Conservation (phyloP, 2,888 invertebrate genomes). For the Brachyptera risi region DNA sequence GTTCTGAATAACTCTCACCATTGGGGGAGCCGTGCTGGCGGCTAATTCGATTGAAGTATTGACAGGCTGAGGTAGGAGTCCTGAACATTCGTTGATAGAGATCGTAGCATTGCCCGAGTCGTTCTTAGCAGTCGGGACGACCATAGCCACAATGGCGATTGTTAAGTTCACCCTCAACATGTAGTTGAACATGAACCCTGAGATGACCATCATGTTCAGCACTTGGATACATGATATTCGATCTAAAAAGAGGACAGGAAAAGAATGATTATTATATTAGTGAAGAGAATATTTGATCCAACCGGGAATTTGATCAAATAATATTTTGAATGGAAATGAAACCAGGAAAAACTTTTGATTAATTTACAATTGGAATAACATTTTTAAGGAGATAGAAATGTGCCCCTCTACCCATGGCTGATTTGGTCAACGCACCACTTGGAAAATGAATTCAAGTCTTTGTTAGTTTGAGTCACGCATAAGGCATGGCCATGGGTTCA, state of each 20-base stretch:
- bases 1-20: not conserved
- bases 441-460: too few species aligned
- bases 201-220: constrained; percentile 76
- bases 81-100: constrained; percentile 12
- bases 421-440: too few species aligned
- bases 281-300: not conserved
- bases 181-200: constrained; percentile 88
- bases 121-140: constrained; percentile 42
- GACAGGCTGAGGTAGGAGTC: not conserved
- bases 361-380: too few species aligned
- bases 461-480: too few species aligned
- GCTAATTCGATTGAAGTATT: not conserved
- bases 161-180: constrained; percentile 82
- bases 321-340: too few species aligned
- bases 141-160: constrained; percentile 83
- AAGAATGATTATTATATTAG: too few species aligned
- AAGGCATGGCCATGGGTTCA: too few species aligned
- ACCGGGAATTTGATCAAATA: not conserved
- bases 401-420: too few species aligned
- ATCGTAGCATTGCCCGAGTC: constrained; percentile 40
- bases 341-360: too few species aligned
- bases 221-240: constrained; percentile 74
- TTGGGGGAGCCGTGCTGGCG: not conserved
- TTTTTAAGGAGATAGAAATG: too few species aligned
- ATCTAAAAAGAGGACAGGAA: constrained; percentile 49